A percentile compares a stretch with the other conserved stretches of the same genome.
Evolutionary conservation across 1,140 invertebrate species (phyloP).

Genomic region (Belonocnema kinseyi): DNA sequence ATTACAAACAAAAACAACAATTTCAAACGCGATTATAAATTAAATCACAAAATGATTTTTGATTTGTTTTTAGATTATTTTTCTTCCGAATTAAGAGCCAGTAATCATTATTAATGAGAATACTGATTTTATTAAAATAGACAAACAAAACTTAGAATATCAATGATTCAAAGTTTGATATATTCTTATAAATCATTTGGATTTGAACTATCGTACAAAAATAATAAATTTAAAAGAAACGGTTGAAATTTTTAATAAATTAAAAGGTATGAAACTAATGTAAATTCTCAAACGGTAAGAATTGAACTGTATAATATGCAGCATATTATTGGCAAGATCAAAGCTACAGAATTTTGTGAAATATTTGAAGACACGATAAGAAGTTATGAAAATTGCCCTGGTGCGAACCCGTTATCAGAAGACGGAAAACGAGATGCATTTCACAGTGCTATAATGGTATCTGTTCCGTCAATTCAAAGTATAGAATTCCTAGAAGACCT

Average conservation of each 20-base stretch:
- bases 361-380: neutral
- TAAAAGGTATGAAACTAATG: neutral
- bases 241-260: neutral
- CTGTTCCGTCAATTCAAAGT: no score
- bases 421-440: no score
- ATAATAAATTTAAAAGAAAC: no score
- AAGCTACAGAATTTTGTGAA: no score
- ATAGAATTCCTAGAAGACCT: constrained; percentile 26
- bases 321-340: no score
- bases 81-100: no score
- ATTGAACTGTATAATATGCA: no score
- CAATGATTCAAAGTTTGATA: neutral
- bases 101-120: neutral
- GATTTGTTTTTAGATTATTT: no score
- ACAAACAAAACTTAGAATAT: neutral
- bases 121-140: neutral
- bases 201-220: neutral
- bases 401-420: no score
- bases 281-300: neutral
- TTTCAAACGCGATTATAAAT: neutral
- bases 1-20: neutral
- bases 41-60: neutral
- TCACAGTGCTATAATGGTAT: no score
- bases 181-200: neutral
- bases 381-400: neutral